These are phyloP conservation scores for Gambelia wislizenii DNA, from an alignment of 2,797 vertebrate genomes.

Conservation along the genomic window DNA sequence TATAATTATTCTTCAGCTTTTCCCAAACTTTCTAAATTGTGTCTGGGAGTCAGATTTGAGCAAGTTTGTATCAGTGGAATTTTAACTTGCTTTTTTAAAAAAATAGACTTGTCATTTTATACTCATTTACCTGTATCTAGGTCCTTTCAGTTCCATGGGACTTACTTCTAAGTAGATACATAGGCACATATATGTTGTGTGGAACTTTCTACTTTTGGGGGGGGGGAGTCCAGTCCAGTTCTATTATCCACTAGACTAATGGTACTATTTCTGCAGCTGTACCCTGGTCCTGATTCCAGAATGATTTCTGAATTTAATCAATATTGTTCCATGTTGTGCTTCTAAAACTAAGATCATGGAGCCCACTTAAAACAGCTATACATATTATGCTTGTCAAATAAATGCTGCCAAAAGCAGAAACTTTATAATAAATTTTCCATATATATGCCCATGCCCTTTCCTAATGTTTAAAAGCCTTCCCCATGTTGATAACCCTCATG, in stretches of 20 bases:
- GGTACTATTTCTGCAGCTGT: not conserved
- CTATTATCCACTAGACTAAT: not conserved
- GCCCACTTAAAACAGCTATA: not conserved
- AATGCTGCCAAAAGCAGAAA: not conserved
- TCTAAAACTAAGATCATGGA: not conserved
- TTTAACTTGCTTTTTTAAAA: conserved; percentile 20
- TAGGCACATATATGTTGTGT: not conserved
- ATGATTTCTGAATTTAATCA: not conserved
- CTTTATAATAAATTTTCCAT: not conserved
- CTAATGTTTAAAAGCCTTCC: not conserved
- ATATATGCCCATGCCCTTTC: not conserved
- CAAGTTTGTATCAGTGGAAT: conserved; percentile 18
- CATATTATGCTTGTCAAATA: not conserved
- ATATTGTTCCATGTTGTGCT: not conserved
- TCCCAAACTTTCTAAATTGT: not conserved
- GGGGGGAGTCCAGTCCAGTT: not conserved
- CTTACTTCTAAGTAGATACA: not conserved
- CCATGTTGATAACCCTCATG: not conserved
- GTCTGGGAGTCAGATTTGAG: not conserved
- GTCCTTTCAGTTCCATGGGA: not conserved
- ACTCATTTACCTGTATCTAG: not conserved
- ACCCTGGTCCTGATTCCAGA: too few relatives aligned
- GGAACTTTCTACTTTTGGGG: not conserved
- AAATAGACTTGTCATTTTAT: not conserved
- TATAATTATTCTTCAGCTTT: not conserved